These are phyloP conservation scores for Condylostylus longicornis DNA, from an alignment of 1,140 invertebrate species.

Conservation along the genomic window DNA sequence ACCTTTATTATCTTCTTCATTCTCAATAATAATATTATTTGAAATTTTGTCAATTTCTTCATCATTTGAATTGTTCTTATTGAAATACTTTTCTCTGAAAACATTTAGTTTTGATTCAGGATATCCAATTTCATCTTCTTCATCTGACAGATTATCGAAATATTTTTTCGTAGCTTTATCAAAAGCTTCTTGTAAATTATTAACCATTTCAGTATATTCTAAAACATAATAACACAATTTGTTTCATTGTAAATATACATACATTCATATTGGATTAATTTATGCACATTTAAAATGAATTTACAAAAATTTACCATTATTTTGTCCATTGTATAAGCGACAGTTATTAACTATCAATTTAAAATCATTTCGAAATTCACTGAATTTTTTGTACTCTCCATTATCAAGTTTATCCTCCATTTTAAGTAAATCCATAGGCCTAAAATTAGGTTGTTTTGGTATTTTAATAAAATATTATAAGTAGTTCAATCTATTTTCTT, in stretches of 20 bases:
- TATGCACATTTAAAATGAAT: slow-evolving; percentile 1
- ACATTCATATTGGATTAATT: neutral
- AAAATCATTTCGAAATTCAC: slow-evolving; percentile 74
- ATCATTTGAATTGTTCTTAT: slow-evolving; percentile 15
- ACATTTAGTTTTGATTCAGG: slow-evolving; percentile 37
- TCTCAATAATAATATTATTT: neutral
- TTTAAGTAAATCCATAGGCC: slow-evolving; percentile 73
- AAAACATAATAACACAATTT: neutral
- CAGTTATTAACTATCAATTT: slow-evolving; percentile 84
- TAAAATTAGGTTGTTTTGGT: slow-evolving; percentile 8
- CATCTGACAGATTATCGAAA: slow-evolving; percentile 61
- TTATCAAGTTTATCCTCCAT: slow-evolving; percentile 78
- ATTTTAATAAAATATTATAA: neutral
- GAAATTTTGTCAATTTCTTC: slow-evolving; percentile 5
- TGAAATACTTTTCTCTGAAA: slow-evolving; percentile 28
- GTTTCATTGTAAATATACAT: neutral
- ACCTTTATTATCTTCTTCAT: slow-evolving; percentile 10
- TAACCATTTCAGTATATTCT: slow-evolving; percentile 82
- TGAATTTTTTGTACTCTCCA: slow-evolving; percentile 60
- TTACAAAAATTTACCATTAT: slow-evolving; percentile 54
- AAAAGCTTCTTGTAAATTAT: slow-evolving; percentile 63
- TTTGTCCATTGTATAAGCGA: slow-evolving; percentile 74
- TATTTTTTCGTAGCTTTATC: slow-evolving; percentile 62
- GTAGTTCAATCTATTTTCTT: neutral
- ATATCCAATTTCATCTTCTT: slow-evolving; percentile 53